Base-by-base conservation (phyloP, 2,113 vertebrate species). In the Sinocyclocheilus grahami region DNA sequence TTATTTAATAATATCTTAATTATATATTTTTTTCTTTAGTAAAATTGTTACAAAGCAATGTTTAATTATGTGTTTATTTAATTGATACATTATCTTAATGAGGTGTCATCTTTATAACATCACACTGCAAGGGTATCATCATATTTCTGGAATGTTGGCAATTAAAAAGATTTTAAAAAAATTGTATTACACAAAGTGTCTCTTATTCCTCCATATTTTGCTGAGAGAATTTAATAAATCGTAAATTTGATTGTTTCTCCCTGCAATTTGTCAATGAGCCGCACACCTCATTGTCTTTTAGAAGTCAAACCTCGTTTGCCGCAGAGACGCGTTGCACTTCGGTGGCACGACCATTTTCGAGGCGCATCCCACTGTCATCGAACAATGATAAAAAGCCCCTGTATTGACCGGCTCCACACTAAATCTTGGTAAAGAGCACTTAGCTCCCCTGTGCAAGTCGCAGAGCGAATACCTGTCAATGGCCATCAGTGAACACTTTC, bases 401-500 rank as follows among this genome's bases (percentile, higher is more conserved):
- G 86, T 94, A 94, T 92, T 80, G 76, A 92, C 86, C 87, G 77
- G 89, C 90, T 92, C 90, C 89, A 83, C 91, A 92, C 88, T 94
- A 94, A 96, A 93, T 95, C 89, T 93, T 93, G 92, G 90, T 93
- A 93, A 95, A 93, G 93, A 93, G n/a, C 92, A 91, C 95, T 95
- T 95, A 92, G 89, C 94, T 93, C 90, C 90, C 90, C 89, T 88
- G 89, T 90, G 89, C 91, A 90, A 94, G 91, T 87, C 85, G 91
- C 91, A 92, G 91, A 92, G 93, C 93, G 90, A 92, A 94, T 90
- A 91, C 92, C 91, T 91, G 94, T 95, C 94, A 93, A 91, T 93
- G 92, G 90, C 90, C 89, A 93, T 95, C 85, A 94, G 89, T 85
- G 90, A 89, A 93, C 82, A 91, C 93, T 94, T 94, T 94, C 88